These are phyloP conservation scores for Eristalis intricaria DNA, from an alignment of 2,888 invertebrate species.

Conservation along the genomic window DNA sequence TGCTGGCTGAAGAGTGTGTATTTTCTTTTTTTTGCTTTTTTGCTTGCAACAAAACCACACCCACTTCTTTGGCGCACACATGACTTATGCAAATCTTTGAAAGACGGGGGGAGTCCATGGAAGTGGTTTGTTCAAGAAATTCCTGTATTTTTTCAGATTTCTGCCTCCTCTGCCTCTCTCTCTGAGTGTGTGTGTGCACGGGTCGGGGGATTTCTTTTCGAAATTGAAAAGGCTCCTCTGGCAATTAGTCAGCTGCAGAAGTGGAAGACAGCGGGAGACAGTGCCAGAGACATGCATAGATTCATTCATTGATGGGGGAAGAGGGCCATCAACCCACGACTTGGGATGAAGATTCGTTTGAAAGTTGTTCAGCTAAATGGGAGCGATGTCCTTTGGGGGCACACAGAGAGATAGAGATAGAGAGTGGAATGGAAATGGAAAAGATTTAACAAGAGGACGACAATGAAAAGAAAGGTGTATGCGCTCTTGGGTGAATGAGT, in stretches of 20 bases:
- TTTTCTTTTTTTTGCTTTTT: background rate
- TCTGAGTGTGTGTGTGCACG: background rate
- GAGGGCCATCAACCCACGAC: constrained; percentile 59
- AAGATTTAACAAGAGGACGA: background rate
- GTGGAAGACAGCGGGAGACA: background rate
- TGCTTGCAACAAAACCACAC: constrained; percentile 45
- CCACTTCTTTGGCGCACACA: constrained; percentile 21
- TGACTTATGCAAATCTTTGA: constrained; percentile 1
- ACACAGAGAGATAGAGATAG: background rate
- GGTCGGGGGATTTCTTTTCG: constrained; percentile 8
- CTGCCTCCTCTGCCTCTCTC: background rate
- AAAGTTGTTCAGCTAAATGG: constrained; percentile 28
- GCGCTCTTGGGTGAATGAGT: constrained; percentile 43
- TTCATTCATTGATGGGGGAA: constrained; percentile 41
- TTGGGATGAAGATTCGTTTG: constrained; percentile 34
- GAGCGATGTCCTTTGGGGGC: constrained; percentile 47
- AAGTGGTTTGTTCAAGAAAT: constrained; percentile 14
- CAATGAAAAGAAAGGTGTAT: constrained; percentile 25
- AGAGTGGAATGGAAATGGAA: background rate
- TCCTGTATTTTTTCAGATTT: background rate
- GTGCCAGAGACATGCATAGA: background rate
- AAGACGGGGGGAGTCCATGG: background rate
- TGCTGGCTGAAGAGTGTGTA: background rate
- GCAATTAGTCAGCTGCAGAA: constrained; percentile 38
- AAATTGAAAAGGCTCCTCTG: constrained; percentile 47